Percentiles rank a stretch among this genome's conserved stretches.
Conservation (phyloP, 2,797 vertebrate species). For the Pogoniulus pusillus region DNA sequence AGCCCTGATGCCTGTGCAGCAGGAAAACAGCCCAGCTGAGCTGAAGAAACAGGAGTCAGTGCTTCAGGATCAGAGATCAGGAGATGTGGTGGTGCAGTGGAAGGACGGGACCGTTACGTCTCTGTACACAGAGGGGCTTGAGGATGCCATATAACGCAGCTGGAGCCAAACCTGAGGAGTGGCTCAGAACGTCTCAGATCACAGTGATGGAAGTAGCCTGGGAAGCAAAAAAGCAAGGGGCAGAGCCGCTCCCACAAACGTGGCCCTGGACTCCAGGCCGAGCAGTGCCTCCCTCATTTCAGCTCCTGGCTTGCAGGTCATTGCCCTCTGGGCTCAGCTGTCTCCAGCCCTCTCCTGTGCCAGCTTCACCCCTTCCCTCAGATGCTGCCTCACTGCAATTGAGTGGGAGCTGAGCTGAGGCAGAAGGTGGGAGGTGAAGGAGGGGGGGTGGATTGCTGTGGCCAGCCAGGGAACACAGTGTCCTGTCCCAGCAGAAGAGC, state of each 20-base stretch:
- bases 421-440: neutral
- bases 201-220: neutral
- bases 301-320: neutral
- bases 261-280: neutral
- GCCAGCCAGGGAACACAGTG: neutral
- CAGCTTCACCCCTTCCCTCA: neutral
- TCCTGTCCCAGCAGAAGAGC: neutral
- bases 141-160: slow-evolving; percentile 36
- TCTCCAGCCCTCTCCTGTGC: neutral
- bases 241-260: neutral
- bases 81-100: slow-evolving; percentile 78
- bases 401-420: neutral
- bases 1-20: slow-evolving; percentile 29
- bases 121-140: slow-evolving; percentile 65
- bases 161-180: neutral
- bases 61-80: slow-evolving; percentile 43
- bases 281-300: fast-evolving
- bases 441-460: neutral
- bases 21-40: neutral
- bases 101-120: slow-evolving; percentile 78
- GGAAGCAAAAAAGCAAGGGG: neutral
- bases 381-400: neutral
- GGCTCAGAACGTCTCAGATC: neutral
- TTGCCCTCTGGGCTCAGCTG: fast-evolving
- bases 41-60: neutral